A percentile compares a stretch with the other conserved stretches of the same genome.
Evolutionary conservation across 2,888 invertebrate genomes (phyloP).

Genomic region (Ophion ventricosus): DNA sequence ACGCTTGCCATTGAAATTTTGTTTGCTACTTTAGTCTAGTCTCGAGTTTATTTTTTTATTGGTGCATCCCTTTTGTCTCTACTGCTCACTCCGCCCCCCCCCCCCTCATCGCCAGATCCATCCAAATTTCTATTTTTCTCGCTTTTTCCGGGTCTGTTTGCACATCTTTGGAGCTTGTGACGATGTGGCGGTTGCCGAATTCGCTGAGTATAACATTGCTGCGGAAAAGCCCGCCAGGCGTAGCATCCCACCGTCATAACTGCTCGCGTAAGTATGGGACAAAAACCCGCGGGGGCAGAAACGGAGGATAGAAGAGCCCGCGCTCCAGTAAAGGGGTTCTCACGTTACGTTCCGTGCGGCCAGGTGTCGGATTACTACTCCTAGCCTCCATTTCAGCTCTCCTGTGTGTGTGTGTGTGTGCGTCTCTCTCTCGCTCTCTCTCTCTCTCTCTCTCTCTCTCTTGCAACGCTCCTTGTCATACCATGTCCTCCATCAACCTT

Average conservation of each 20-base stretch:
- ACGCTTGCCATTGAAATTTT: neutral
- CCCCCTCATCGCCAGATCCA: neutral
- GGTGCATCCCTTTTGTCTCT: neutral
- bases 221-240: slow-evolving; percentile 39
- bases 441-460: slow-evolving; percentile 74
- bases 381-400: slow-evolving; percentile 71
- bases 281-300: slow-evolving; percentile 56
- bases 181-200: slow-evolving; percentile 14
- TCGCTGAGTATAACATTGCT: slow-evolving; percentile 2
- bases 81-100: neutral
- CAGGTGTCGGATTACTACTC: slow-evolving; percentile 81
- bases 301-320: slow-evolving; percentile 69
- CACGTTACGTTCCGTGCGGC: slow-evolving; percentile 82
- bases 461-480: slow-evolving; percentile 58
- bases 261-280: slow-evolving; percentile 44
- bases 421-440: slow-evolving; percentile 79
- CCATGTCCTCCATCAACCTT: slow-evolving; percentile 48
- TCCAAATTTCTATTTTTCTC: neutral
- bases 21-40: neutral
- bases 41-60: neutral
- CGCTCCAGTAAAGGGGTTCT: slow-evolving; percentile 79
- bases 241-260: slow-evolving; percentile 41
- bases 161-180: neutral
- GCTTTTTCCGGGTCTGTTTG: neutral
- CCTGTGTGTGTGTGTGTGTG: slow-evolving; percentile 53